Base-by-base conservation (phyloP, 2,888 invertebrate species). In the Yponomeuta cagnagella region DNA sequence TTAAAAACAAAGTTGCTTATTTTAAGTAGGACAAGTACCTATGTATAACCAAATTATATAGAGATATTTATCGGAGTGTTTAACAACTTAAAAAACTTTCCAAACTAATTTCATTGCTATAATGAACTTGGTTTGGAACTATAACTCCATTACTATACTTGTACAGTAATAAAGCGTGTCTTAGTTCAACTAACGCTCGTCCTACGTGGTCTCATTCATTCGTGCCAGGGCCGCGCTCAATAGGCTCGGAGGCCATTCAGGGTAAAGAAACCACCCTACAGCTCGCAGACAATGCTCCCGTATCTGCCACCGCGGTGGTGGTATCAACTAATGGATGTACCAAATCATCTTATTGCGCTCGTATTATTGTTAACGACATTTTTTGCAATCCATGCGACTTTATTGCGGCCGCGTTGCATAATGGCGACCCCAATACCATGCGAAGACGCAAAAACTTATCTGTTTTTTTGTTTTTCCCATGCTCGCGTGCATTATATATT, bases 281-380 rank as follows among this genome's bases (percentile, higher is more conserved):
- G 69, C 23, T 33, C 66, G 76, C 78, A 79, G 78, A 85, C 83
- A 84, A 82, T 80, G 77, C 89, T 89, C 90, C 90, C 89, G 90
- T 90, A 85, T 43, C 5, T 43, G 10, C 70, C 23, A 2, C 48
- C 23, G 63, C 52, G 82, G 52, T 70, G 86, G 88, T 87, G 87
- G 87, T 79, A 84, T 81, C 77, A 78, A 79, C 84, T 89, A 91
- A 90, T 90, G 82, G 88, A 80, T 77, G 80, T 79, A 79, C 80
- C 77, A 82, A 86, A 87, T 87, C 82, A 82, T 82, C 84, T 85
- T 86, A 90, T 89, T 88, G 86, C 87, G 81, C 84, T 88, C 85
- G 85, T 88, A 88, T 87, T 80, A 84, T 87, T 89, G 87, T 87
- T 79, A 80, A 76, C 74, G 72, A 71, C n/a, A 77, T 83, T 88